phyloP scores from a whole-genome alignment of 2,888 invertebrate species.

The Acleris cristana region DNA sequence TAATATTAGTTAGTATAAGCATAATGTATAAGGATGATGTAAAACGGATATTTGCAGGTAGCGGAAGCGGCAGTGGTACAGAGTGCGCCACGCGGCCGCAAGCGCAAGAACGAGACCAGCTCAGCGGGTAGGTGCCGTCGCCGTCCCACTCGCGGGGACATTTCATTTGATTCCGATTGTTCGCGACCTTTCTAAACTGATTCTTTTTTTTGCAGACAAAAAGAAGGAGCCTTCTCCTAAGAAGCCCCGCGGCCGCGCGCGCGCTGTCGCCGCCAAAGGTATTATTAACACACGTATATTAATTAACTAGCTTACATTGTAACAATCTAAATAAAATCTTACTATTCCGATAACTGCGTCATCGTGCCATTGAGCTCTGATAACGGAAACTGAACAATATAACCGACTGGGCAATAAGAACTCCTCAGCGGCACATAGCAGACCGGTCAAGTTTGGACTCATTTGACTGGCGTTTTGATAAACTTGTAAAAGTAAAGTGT shows the following conservation, averaged over 20 bases:
- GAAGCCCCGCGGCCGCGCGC: conserved; percentile 17
- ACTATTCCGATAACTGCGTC: too few species aligned
- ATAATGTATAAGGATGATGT: background rate
- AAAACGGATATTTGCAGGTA: conserved; percentile 39
- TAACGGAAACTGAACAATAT: too few species aligned
- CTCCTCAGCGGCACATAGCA: too few species aligned
- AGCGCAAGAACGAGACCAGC: conserved; percentile 46
- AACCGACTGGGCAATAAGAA: too few species aligned
- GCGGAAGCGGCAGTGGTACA: conserved; percentile 39
- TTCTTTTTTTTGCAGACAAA: conserved; percentile 8
- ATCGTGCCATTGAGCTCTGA: too few species aligned
- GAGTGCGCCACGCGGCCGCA: conserved; percentile 44
- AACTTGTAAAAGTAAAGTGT: too few species aligned
- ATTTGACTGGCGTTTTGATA: too few species aligned
- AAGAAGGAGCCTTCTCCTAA: conserved; percentile 25
- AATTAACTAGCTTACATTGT: too few species aligned
- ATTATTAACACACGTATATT: too few species aligned
- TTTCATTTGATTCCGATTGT: background rate
- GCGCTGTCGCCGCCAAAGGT: conserved; percentile 7
- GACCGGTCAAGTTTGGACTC: too few species aligned
- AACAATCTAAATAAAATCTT: too few species aligned
- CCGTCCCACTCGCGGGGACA: background rate
- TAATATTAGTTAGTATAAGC: too few species aligned
- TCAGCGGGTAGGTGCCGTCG: conserved; percentile 44
- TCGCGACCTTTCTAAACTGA: background rate